Base-by-base conservation (phyloP, 2,888 invertebrate species). In the Hartigia nigra region DNA sequence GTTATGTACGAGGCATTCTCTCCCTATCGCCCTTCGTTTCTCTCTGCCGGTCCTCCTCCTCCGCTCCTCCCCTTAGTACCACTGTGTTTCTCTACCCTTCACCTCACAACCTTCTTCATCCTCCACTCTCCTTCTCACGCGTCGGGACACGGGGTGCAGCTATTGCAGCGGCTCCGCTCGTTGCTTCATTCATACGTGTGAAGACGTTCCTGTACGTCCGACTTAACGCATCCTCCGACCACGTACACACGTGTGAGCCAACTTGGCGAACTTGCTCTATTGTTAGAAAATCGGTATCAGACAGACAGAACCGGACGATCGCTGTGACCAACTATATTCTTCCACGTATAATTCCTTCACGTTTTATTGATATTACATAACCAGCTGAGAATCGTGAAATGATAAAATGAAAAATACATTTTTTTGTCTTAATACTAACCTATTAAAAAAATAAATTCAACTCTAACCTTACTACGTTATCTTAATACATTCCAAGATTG, bases 121-220 rank as follows among this genome's bases (percentile, higher is more conserved):
- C 31, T 4, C 75, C 70, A 23, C 36, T 77, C 69, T 36, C 35
- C 76, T 77, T 77, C 79, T 77, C 70, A 70, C 36, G 34, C 70
- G 55, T 69, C 74, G 35, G 12, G 14, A 23, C 72, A 34, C 72
- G 72, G 12, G 31, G 32, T 14, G 72, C 72, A 72, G 72, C 72
- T 14, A 72, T 34, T 72, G 72, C 72, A 72, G 31, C 72, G 72
- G 32, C 72, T 72, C 12, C 12, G 32, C 34, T 72, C 72, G 78
- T 79, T 81, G 79, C 77, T 82, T 81, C 82, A 83, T 84, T 83
- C 84, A 84, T 84, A 82, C 80, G 77, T 82, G 81, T 82, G 82
- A 82, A 83, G 81, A 83, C 81, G 81, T 82, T 81, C 76, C 77
- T 79, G 75, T 81, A 39, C 74, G 78, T 76, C 74, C 76, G 75